Base-by-base conservation (phyloP, 92 coral and sea anemone genomes). In the Muricea muricata region DNA sequence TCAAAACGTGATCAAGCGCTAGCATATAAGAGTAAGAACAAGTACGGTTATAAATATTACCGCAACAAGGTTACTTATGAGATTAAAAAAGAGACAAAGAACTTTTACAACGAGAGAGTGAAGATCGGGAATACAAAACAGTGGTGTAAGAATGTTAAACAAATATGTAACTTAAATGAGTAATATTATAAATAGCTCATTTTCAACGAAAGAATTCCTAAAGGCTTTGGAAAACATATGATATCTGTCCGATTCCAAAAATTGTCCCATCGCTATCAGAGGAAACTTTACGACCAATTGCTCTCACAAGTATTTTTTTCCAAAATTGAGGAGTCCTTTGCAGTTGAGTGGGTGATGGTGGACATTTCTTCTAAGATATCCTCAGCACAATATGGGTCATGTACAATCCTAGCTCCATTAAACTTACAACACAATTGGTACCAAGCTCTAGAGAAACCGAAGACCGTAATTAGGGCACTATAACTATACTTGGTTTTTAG, bases 81-180 rank as follows among this genome's bases (percentile, higher is more conserved):
- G 12, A 58, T 58, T 58, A 58, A 15, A 7, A 58, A 58, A 58
- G 67, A 58, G 67, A 58, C 18, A 58, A 15, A 58, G 13, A 58
- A 58, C 4, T 58, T 58, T 18, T 58, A 58, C 67, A 30, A 58
- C 18, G 67, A 58, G 25, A 58, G 18, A 58, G 67, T 58, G 25
- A 58, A 58, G 1, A 1, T 30, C 1, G 23, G 18, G 6, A 58
- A 58, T 18, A 4, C 67, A 18, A 58, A 58, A 58, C 67, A 58
- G 67, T 58, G 67, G 67, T 58, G 67, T 26, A 58, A 58, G 67
- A 58, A 58, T 58, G 67, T 58, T 58, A 58, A 58, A 58, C 67
- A 58, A 58, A 58, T 58, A 18, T 58, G 67, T 58, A 58, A 58
- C 67, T 15, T 58, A 3, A 58, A 58, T n/a, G n/a, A 58, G 50